Base-by-base conservation (phyloP, 2,113 vertebrate species). In the Limnothrissa miodon region DNA sequence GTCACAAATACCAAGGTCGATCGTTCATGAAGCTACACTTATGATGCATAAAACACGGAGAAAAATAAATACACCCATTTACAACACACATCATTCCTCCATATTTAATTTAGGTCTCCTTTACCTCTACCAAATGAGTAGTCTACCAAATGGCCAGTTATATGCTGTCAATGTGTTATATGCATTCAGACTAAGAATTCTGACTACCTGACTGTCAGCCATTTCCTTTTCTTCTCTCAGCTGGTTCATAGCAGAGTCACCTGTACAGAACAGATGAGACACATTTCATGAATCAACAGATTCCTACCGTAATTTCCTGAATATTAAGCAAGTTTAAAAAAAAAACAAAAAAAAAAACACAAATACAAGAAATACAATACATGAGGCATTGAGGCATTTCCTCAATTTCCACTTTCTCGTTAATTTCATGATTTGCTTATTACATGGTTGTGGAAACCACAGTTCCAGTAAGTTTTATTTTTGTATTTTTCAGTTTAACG, bases 151-250 rank as follows among this genome's bases (percentile, higher is more conserved):
- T 62, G 59, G 29, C n/a, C n/a, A n/a, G n/a, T n/a, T n/a, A n/a
- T n/a, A n/a, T n/a, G n/a, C n/a, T 4, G 15, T 74, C 29, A 74
- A 29, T 15, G 23, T 23, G 21, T 29, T 17, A 8, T 6, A 59
- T 6, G 25, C 56, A 21, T n/a, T 9, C 6, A 9, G n/a, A 6
- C 19, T n/a, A 86, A 85, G 45, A 84, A n/a, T 39, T 81, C 23
- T 7, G 85, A 82, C 53, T 94, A 99, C 98, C 96, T 98, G 96
- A 88, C 93, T 95, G 87, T 98, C 96, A 78, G 96, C 92, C n/a
- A 90, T 92, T 70, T 94, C 93, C 85, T 94, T 93, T 21, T 96
- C 96, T 13, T 99, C 96, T 78, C 93, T 95, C 83, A 93, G 88
- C 62, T 94, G 90, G 81, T 93, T 93, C 83, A 95, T 88, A 81